Base-by-base conservation (phyloP, 2,113 vertebrate species). In the Stigmatopora argus region DNA sequence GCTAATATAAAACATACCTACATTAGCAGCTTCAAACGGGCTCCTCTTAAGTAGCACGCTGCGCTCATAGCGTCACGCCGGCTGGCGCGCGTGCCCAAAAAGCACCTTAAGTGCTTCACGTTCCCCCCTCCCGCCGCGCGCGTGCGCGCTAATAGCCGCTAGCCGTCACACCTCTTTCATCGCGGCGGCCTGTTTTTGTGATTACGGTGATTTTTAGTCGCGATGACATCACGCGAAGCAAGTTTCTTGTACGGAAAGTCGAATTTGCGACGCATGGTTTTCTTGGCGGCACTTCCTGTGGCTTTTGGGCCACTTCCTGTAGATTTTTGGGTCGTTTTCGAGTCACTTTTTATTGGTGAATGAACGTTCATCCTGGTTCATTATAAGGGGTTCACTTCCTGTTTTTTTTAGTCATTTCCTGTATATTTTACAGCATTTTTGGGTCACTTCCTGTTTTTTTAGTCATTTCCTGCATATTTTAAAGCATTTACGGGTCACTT, bases 1-100 rank as follows among this genome's bases (percentile, higher is more conserved):
- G 52, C 52, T 55, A 55, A 55, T 31, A 55, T 55, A 55, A 55
- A 55, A 55, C 52, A 55, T 55, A 26, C 21, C 26, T 11, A 55
- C 52, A 55, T 55, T 14, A 55, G 52, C 52, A 31, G 52, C 52
- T 55, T 55, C 26, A 15, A 55, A 55, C 52, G 21, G 52, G 52
- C 21, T 53, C 52, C 52, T 53, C 52, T 53, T 53, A 53, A 53
- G 52, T 23, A 23, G 52, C 52, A 23, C 52, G 52, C 52, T 53
- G 52, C 10, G 52, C 19, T 53, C 52, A 23, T 19, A 53, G 19
- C 52, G 52, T 53, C 52, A 53, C 52, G 52, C 52, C 15, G 52
- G 52, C 52, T 31, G 52, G 12, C 5, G 52, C 23, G 23, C 21
- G 26, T 21, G 52, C 52, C 52, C 26, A n/a, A 55, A 55, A 26